Conservation (phyloP, 1,140 invertebrate genomes). For the Lepidurus couesii region DNA sequence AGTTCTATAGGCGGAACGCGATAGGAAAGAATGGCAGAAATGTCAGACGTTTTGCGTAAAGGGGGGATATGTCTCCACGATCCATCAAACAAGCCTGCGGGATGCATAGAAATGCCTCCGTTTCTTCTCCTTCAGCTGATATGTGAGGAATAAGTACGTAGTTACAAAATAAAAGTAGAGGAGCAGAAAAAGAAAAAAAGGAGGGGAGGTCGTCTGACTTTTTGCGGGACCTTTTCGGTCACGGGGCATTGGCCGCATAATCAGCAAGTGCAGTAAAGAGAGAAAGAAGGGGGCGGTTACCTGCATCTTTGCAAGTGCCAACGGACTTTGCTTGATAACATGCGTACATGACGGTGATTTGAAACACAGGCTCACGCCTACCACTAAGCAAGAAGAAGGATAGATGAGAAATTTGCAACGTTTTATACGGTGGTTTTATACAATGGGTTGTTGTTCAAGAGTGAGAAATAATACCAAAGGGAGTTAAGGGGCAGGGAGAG, state of each 20-base stretch:
- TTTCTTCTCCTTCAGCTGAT: background rate
- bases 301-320: too few relatives aligned
- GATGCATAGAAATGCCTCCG: background rate
- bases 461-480: too few relatives aligned
- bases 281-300: too few relatives aligned
- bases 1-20: background rate
- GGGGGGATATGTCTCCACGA: background rate
- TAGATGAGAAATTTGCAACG: too few relatives aligned
- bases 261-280: background rate
- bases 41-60: background rate
- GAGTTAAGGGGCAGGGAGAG: too few relatives aligned
- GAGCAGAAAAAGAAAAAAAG: background rate
- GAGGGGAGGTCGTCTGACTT: conserved; percentile 8
- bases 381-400: too few relatives aligned
- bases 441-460: too few relatives aligned
- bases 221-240: conserved; percentile 2
- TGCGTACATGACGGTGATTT: too few relatives aligned
- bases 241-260: conserved; percentile 10
- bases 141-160: background rate
- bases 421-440: too few relatives aligned
- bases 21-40: background rate
- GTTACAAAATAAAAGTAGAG: background rate
- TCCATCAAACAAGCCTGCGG: conserved; percentile 8
- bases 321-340: too few relatives aligned
- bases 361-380: too few relatives aligned